Percentiles rank a stretch among this genome's conserved stretches.
Evolutionary conservation across 2,888 invertebrate genomes (phyloP).

Genomic region (Chymomyza caudatula): DNA sequence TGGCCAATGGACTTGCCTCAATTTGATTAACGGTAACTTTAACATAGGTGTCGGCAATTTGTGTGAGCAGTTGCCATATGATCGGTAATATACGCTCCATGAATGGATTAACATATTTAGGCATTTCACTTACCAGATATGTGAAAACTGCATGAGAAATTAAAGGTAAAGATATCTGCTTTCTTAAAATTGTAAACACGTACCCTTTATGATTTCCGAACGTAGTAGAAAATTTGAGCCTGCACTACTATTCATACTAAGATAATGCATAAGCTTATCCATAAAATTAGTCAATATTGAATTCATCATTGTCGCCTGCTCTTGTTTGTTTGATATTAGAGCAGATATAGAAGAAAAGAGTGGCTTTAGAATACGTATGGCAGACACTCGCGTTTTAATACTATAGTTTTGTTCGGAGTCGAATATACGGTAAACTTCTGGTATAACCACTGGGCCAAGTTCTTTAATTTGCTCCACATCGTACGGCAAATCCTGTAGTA

Average conservation of each 20-base stretch:
- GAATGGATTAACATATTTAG: conserved; percentile 81
- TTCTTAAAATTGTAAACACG: conserved; percentile 4
- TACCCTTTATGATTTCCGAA: conserved; percentile 82
- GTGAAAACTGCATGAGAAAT: conserved; percentile 77
- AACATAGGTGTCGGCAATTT: conserved; percentile 83
- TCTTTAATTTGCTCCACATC: conserved; percentile 84
- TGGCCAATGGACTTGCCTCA: conserved; percentile 79
- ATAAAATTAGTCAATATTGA: conserved; percentile 85
- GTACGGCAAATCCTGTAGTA: conserved; percentile 83
- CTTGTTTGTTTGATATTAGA: conserved; percentile 78
- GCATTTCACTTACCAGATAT: conserved; percentile 81
- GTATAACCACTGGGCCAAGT: conserved; percentile 84
- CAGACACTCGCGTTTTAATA: conserved; percentile 82
- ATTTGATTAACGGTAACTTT: conserved; percentile 82
- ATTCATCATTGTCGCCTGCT: conserved; percentile 81
- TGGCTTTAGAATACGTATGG: conserved; percentile 83
- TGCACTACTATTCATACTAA: conserved; percentile 80
- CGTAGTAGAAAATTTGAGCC: conserved; percentile 82
- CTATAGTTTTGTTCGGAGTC: conserved; percentile 80
- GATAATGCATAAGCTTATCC: conserved; percentile 81
- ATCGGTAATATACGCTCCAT: conserved; percentile 82
- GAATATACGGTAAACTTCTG: conserved; percentile 85
- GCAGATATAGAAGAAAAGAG: conserved; percentile 78
- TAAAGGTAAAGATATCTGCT: neutral
- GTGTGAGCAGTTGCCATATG: conserved; percentile 84